Percentiles rank a stretch among this genome's conserved stretches.
Evolutionary conservation across 2,113 vertebrate species (phyloP).

Genomic region (Nyctereutes procyonoides): DNA sequence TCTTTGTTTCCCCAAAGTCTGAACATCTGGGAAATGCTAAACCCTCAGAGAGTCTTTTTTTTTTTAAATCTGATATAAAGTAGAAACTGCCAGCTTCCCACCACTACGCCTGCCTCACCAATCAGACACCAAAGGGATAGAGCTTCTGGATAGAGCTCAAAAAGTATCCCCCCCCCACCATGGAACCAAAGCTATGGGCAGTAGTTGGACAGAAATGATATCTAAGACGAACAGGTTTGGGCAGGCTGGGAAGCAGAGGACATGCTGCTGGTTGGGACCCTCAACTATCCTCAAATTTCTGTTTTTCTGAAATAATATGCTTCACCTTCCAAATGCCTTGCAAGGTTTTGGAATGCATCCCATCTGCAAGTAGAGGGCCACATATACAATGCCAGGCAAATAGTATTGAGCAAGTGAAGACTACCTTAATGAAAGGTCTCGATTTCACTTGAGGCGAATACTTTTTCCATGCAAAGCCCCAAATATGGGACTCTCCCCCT

Average conservation of each 20-base stretch:
- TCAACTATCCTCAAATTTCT: not conserved
- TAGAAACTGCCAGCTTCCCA: not conserved
- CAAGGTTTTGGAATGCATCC: not conserved
- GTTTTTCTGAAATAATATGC: not conserved
- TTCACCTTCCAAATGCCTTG: not conserved
- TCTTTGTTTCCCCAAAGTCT: not conserved
- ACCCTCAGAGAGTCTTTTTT: not conserved
- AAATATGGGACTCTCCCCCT: not conserved
- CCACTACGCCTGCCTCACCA: not conserved
- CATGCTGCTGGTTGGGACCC: not conserved
- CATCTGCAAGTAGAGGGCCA: fast-evolving
- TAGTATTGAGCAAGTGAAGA: not conserved
- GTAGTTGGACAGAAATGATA: not conserved
- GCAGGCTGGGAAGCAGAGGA: too few species aligned
- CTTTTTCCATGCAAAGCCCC: not conserved
- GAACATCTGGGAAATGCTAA: not conserved
- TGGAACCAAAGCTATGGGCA: not conserved
- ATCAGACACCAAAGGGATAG: not conserved
- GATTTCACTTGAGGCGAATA: not conserved
- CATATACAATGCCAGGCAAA: not conserved
- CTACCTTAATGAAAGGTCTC: not conserved
- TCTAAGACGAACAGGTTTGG: not conserved
- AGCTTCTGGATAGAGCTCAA: not conserved
- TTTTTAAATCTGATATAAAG: not conserved
- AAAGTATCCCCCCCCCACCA: not conserved